Evolutionary conservation across 2,113 vertebrate species (phyloP).

Genomic region (Crotalus horridus): DNA sequence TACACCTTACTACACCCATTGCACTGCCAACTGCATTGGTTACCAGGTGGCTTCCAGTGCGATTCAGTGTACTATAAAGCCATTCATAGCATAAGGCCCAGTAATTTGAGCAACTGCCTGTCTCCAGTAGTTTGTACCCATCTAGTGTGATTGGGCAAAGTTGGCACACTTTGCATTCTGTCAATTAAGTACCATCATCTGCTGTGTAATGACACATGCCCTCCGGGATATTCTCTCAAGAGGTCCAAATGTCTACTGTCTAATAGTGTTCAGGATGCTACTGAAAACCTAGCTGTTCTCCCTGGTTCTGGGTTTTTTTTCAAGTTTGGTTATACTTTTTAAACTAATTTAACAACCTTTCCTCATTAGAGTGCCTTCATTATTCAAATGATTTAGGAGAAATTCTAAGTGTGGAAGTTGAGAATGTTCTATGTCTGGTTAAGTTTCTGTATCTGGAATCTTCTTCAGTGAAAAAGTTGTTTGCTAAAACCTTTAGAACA

Average conservation of each 20-base stretch:
- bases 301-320: background rate
- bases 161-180: background rate
- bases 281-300: background rate
- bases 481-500: background rate
- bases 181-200: background rate
- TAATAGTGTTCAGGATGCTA: background rate
- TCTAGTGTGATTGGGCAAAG: background rate
- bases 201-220: background rate
- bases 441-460: background rate
- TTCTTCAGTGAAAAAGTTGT: background rate
- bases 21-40: background rate
- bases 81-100: background rate
- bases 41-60: background rate
- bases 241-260: background rate
- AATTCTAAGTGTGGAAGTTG: background rate
- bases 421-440: background rate
- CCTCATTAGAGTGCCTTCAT: background rate
- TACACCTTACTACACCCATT: background rate
- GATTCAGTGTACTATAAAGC: background rate
- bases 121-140: background rate
- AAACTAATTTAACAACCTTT: background rate
- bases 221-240: background rate
- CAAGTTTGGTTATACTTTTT: background rate
- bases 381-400: background rate
- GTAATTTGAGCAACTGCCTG: background rate